Evolutionary conservation across 2,797 vertebrate genomes (phyloP).

Genomic region (Acanthiza pusilla): DNA sequence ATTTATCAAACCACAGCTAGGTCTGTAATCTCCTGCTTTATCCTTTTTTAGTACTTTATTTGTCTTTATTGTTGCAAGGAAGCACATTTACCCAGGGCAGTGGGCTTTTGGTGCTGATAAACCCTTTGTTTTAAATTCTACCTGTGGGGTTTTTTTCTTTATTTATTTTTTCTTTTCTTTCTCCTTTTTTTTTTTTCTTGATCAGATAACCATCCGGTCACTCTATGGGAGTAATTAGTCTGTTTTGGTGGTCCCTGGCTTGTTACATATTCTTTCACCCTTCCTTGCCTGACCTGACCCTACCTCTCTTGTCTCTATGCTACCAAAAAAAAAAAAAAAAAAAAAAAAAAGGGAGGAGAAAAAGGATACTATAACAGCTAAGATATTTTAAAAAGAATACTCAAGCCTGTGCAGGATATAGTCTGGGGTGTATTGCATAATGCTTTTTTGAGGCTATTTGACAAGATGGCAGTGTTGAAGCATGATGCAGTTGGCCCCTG

Average conservation of each 20-base stretch:
- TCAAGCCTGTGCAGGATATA: neutral
- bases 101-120: constrained; percentile 65
- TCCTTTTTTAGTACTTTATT: constrained; percentile 76
- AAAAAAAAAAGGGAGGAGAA: neutral
- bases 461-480: constrained; percentile 46
- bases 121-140: constrained; percentile 60
- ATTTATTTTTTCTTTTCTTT: rapidly evolving
- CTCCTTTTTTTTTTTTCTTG: rapidly evolving
- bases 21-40: constrained; percentile 79
- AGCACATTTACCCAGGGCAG: constrained; percentile 72
- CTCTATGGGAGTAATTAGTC: constrained; percentile 58
- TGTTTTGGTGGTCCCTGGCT: constrained; percentile 55
- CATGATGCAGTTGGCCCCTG: constrained; percentile 69
- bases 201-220: constrained; percentile 8
- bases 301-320: neutral
- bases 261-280: constrained; percentile 33
- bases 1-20: constrained; percentile 83
- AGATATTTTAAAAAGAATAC: neutral
- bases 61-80: constrained; percentile 77
- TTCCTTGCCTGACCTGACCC: neutral
- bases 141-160: neutral
- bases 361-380: neutral
- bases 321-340: neutral
- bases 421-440: constrained; percentile 2
- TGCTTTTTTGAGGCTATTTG: constrained; percentile 44